These are phyloP conservation scores for Gymnobelideus leadbeateri DNA, from an alignment of 2,113 vertebrate genomes.

Conservation along the genomic window DNA sequence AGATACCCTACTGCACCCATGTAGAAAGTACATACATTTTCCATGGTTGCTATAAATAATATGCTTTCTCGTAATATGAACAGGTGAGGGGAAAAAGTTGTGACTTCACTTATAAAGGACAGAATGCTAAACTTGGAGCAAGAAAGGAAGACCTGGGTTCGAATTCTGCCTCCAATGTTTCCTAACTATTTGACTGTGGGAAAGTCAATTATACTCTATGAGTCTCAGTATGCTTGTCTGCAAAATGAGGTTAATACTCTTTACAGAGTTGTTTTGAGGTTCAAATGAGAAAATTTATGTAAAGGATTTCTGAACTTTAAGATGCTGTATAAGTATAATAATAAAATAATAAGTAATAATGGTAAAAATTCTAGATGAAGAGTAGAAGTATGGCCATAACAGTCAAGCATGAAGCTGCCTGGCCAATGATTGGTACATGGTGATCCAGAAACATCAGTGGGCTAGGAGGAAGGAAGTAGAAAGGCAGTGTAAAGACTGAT, in stretches of 20 bases:
- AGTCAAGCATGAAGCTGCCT: too few species aligned
- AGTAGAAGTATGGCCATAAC: too few species aligned
- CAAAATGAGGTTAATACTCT: background rate
- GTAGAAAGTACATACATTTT: accelerated
- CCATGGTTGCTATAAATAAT: background rate
- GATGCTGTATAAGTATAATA: background rate
- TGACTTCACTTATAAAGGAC: background rate
- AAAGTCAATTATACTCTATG: background rate
- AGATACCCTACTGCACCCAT: accelerated
- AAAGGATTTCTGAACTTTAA: background rate
- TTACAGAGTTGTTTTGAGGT: background rate
- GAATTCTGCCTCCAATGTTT: background rate
- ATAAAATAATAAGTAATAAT: too few species aligned
- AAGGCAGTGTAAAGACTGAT: too few species aligned
- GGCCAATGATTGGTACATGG: too few species aligned
- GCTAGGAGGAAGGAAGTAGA: too few species aligned
- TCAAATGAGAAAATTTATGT: background rate
- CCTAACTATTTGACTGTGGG: background rate
- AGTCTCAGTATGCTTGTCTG: background rate
- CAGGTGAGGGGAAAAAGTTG: background rate
- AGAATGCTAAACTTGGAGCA: background rate
- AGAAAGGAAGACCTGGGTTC: background rate
- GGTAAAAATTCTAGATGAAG: too few species aligned
- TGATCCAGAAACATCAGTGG: too few species aligned
- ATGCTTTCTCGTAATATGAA: background rate